Conservation (phyloP, 2,113 vertebrate species). For the Asarcornis scutulata region DNA sequence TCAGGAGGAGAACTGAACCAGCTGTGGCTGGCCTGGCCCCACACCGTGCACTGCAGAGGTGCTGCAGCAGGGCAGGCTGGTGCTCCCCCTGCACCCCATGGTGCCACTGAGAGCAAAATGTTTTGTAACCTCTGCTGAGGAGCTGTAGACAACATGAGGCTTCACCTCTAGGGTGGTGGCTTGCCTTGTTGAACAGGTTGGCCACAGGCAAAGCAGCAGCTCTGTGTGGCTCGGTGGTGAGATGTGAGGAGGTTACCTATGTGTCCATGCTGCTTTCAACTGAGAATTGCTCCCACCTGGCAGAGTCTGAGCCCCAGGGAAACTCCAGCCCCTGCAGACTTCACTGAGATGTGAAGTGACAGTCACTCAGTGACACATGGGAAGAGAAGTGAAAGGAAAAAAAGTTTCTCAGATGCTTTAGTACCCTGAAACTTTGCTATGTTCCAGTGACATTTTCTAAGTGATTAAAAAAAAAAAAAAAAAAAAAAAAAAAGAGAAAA, state of each 20-base stretch:
- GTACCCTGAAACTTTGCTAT: slow-evolving; percentile 32
- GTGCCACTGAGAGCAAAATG: not conserved
- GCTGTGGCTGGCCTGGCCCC: not conserved
- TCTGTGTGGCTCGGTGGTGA: not conserved
- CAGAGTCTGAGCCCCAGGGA: not conserved
- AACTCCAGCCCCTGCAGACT: not conserved
- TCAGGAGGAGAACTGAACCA: not conserved
- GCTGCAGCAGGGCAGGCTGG: not conserved
- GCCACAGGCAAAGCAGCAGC: not conserved
- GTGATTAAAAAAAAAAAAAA: slow-evolving; percentile 26
- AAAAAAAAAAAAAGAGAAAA: slow-evolving; percentile 7
- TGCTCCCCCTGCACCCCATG: not conserved
- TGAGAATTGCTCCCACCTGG: not conserved
- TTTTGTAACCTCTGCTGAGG: not conserved
- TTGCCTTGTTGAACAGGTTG: not conserved
- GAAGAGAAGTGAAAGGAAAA: not conserved
- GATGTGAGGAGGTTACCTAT: not conserved
- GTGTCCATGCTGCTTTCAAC: not conserved
- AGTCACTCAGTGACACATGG: not conserved
- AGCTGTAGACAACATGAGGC: not conserved
- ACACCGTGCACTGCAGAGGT: not conserved
- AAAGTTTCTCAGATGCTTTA: slow-evolving; percentile 23
- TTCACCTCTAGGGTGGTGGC: not conserved
- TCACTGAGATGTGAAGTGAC: not conserved
- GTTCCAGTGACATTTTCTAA: slow-evolving; percentile 58